Percentiles rank a stretch among this genome's conserved stretches.
Conservation (phyloP, 2,113 vertebrate genomes). For the Rynchops niger region DNA sequence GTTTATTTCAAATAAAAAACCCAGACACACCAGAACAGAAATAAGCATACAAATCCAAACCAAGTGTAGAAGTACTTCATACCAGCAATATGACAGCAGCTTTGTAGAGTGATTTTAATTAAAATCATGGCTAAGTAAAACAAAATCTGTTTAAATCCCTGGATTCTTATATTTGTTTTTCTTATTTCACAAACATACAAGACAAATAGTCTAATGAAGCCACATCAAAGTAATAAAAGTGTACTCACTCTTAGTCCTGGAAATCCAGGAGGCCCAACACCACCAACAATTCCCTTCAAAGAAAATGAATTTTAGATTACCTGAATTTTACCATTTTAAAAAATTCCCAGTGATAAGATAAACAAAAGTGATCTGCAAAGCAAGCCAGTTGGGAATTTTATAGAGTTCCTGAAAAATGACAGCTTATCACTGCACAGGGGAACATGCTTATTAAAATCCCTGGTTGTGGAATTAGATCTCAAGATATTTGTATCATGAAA, state of each 20-base stretch:
- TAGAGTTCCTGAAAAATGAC: background rate
- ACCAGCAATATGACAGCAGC: background rate
- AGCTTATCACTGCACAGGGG: background rate
- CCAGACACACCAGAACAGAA: background rate
- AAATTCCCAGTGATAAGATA: background rate
- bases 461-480: background rate
- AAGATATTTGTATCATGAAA: background rate
- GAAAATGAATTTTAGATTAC: background rate
- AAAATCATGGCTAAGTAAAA: background rate
- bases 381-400: background rate
- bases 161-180: background rate
- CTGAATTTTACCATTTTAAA: background rate
- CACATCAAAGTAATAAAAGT: background rate
- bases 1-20: background rate
- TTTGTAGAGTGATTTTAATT: background rate
- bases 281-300: constrained; percentile 88
- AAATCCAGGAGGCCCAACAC: constrained; percentile 88
- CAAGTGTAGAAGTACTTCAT: background rate
- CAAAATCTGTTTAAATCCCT: background rate
- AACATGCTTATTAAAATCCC: background rate
- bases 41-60: background rate
- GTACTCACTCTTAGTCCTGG: constrained; percentile 92
- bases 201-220: background rate
- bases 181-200: background rate
- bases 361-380: background rate